Conservation (phyloP, 2,113 vertebrate genomes). For the Illadopsis cleaveri region DNA sequence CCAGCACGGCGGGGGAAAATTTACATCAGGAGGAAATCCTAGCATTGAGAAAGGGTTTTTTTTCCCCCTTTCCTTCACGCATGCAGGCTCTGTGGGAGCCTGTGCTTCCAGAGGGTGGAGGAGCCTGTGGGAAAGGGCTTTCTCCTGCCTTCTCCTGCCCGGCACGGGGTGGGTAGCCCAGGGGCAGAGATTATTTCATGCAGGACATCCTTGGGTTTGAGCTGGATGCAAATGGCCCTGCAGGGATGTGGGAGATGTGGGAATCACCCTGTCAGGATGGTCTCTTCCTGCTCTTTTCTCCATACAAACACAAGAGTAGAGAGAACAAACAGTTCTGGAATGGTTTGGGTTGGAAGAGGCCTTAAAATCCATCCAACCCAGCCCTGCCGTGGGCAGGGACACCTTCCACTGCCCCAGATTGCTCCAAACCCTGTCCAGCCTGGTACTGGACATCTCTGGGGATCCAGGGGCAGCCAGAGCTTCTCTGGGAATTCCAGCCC, state of each 20-base stretch:
- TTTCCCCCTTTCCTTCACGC: not conserved
- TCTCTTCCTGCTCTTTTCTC: not conserved
- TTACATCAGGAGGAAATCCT: not conserved
- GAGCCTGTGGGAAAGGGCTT: not conserved
- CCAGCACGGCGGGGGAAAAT: rapidly evolving
- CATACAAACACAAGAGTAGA: not conserved
- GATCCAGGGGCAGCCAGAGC: not conserved
- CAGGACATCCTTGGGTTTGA: rapidly evolving
- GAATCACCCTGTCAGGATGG: not conserved
- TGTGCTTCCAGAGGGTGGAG: not conserved
- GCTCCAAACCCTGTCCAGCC: not conserved
- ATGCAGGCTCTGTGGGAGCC: not conserved
- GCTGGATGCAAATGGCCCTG: rapidly evolving
- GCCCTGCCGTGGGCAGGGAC: no score
- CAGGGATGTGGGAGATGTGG: rapidly evolving
- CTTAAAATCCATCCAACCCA: not conserved
- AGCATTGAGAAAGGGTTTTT: not conserved
- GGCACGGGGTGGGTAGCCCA: rapidly evolving
- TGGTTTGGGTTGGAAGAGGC: not conserved
- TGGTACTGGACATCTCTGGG: rapidly evolving
- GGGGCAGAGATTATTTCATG: rapidly evolving
- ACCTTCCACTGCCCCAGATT: rapidly evolving
- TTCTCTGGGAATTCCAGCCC: not conserved
- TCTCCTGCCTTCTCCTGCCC: not conserved
- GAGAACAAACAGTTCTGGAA: no score